Conservation (phyloP, 2,888 invertebrate species). For the Aromia moschata region DNA sequence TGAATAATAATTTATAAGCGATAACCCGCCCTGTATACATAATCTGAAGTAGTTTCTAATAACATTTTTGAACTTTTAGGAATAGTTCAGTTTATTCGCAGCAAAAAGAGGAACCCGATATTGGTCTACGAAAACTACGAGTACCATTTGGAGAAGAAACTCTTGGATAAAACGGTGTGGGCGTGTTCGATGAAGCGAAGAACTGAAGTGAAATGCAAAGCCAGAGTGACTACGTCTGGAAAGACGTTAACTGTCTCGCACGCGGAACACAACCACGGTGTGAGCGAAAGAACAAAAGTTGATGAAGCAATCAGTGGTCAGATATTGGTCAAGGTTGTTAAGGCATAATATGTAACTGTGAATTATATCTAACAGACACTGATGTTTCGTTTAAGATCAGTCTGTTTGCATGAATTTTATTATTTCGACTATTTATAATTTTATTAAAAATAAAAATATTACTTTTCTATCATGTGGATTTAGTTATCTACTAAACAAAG, state of each 20-base stretch:
- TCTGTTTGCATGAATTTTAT: too few species aligned
- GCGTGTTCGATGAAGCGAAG: slow-evolving; percentile 46
- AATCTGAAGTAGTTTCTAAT: too few species aligned
- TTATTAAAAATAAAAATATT: too few species aligned
- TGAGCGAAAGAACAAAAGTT: background rate
- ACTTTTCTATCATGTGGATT: too few species aligned
- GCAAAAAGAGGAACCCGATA: slow-evolving; percentile 32
- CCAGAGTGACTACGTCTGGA: slow-evolving; percentile 38
- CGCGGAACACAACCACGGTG: background rate
- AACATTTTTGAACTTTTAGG: background rate
- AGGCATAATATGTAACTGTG: background rate
- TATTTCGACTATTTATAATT: too few species aligned
- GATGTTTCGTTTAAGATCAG: too few species aligned
- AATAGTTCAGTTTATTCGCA: background rate
- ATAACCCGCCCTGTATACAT: too few species aligned
- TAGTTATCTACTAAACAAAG: too few species aligned
- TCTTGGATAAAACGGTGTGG: slow-evolving; percentile 41
- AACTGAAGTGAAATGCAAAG: slow-evolving; percentile 47
- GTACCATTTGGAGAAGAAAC: slow-evolving; percentile 38
- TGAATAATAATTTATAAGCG: too few species aligned
- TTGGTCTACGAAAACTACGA: slow-evolving; percentile 41
- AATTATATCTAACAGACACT: too few species aligned
- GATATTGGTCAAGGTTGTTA: slow-evolving; percentile 15
- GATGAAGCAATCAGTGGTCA: slow-evolving; percentile 4
- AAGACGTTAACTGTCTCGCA: background rate